A percentile compares a stretch with the other conserved stretches of the same genome.
These are phyloP conservation scores for Orthonyx spaldingii DNA, from an alignment of 2,113 vertebrate genomes.

Conservation along the genomic window DNA sequence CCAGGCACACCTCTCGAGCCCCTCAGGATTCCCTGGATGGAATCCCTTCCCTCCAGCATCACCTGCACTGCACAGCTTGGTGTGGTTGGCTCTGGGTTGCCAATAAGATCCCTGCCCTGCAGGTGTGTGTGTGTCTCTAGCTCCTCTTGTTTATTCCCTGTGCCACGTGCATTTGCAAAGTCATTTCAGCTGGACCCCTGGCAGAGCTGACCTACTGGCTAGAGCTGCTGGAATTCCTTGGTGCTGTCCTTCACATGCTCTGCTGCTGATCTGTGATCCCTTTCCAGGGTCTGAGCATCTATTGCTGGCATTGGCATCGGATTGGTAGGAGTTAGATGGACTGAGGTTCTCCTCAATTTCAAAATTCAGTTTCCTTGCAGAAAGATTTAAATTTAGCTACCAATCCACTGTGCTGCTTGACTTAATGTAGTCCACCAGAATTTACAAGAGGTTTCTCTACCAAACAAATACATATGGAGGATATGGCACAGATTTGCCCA, in stretches of 20 bases:
- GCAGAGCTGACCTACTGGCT: neutral
- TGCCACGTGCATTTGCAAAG: neutral
- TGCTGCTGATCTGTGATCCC: neutral
- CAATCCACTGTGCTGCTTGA: neutral
- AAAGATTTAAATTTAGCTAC: neutral
- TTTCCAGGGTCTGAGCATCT: neutral
- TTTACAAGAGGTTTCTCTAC: neutral
- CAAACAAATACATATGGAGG: neutral
- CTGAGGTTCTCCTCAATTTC: neutral
- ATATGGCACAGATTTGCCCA: neutral
- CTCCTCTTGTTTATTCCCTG: neutral
- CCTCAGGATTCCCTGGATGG: neutral
- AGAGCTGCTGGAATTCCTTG: neutral
- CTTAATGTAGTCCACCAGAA: neutral
- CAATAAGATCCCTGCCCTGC: neutral
- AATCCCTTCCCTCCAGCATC: neutral
- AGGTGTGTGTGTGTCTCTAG: no score
- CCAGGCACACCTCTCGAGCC: neutral
- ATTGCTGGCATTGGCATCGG: neutral
- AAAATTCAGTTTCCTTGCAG: neutral
- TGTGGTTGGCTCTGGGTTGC: neutral
- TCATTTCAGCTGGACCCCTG: neutral
- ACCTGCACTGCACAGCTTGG: neutral
- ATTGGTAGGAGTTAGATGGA: neutral
- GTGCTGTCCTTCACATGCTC: neutral